Evolutionary conservation across 53 echinoderm and acorn worm species (phyloP).

Genomic region (Astropecten irregularis): DNA sequence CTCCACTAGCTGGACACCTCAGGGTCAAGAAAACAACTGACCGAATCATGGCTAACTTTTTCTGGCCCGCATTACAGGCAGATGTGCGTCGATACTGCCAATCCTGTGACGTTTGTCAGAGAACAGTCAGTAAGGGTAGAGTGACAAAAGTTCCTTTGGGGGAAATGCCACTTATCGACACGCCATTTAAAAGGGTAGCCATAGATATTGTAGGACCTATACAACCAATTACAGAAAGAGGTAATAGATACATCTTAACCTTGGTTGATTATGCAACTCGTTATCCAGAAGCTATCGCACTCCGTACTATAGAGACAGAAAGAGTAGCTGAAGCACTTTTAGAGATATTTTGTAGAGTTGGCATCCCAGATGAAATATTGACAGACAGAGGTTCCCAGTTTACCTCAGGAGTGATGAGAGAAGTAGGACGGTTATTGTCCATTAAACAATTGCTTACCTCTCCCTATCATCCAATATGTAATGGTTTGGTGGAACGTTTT

Average conservation of each 20-base stretch:
- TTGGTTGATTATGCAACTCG: too few species aligned
- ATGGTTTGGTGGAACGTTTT: too few species aligned
- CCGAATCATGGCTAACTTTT: conserved; percentile 34
- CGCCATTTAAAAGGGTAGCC: conserved; percentile 50
- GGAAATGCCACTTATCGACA: conserved; percentile 36
- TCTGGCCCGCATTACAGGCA: conserved; percentile 53
- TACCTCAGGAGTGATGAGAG: too few species aligned
- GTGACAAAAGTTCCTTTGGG: too few species aligned
- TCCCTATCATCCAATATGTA: too few species aligned
- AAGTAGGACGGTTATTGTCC: conserved; percentile 32
- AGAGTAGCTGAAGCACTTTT: conserved; percentile 63
- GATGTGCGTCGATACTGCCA: conserved; percentile 50
- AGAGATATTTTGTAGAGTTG: conserved; percentile 51
- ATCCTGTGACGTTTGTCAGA: conserved; percentile 54
- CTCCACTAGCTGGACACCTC: conserved; percentile 45
- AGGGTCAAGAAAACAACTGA: conserved; percentile 41
- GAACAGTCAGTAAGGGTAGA: conserved; percentile 51
- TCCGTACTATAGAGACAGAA: conserved; percentile 58
- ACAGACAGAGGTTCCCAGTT: conserved; percentile 58
- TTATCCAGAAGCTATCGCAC: too few species aligned
- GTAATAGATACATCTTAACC: too few species aligned
- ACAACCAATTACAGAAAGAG: conserved; percentile 30
- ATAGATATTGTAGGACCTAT: conserved; percentile 55
- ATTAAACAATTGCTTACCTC: conserved; percentile 62
- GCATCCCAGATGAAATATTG: conserved; percentile 54